These are phyloP conservation scores for Lottia gigantea DNA, from an alignment of 2,888 invertebrate species.

Conservation along the genomic window DNA sequence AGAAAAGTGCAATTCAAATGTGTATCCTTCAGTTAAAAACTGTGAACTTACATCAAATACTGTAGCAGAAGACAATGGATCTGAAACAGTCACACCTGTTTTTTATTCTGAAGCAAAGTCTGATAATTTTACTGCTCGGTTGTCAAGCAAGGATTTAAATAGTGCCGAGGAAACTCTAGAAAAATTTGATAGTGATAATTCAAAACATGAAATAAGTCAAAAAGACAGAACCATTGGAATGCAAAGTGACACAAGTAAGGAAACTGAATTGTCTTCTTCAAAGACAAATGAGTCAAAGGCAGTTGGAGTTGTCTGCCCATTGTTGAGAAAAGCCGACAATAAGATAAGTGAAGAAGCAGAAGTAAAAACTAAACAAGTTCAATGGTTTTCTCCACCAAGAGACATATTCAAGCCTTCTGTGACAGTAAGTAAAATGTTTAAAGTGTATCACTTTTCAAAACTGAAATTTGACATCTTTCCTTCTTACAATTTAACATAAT, in stretches of 20 bases:
- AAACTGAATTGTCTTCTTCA: too few species aligned
- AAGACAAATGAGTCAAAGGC: too few species aligned
- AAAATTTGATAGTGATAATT: too few species aligned
- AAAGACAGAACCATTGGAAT: too few species aligned
- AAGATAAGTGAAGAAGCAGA: neutral
- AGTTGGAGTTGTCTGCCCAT: neutral
- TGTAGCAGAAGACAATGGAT: neutral
- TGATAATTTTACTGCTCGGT: too few species aligned
- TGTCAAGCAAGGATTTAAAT: too few species aligned
- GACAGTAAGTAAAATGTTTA: conserved; percentile 72
- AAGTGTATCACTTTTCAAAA: too few species aligned
- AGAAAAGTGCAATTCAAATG: neutral
- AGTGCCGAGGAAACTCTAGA: too few species aligned
- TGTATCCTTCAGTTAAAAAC: neutral
- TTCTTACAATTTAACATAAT: too few species aligned
- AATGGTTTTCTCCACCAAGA: conserved; percentile 70
- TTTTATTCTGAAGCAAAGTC: neutral
- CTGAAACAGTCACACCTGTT: neutral
- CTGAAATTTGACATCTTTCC: too few species aligned
- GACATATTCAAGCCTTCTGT: conserved; percentile 84
- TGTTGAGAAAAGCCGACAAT: neutral
- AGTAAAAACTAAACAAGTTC: conserved; percentile 1
- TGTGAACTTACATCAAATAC: conserved; percentile 18
- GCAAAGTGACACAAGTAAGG: too few species aligned
- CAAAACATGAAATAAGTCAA: too few species aligned